Evolutionary conservation across 1,140 invertebrate genomes (phyloP), one percentile per base, ranked within the genome.

Genomic region (Bemisia tabaci): DNA sequence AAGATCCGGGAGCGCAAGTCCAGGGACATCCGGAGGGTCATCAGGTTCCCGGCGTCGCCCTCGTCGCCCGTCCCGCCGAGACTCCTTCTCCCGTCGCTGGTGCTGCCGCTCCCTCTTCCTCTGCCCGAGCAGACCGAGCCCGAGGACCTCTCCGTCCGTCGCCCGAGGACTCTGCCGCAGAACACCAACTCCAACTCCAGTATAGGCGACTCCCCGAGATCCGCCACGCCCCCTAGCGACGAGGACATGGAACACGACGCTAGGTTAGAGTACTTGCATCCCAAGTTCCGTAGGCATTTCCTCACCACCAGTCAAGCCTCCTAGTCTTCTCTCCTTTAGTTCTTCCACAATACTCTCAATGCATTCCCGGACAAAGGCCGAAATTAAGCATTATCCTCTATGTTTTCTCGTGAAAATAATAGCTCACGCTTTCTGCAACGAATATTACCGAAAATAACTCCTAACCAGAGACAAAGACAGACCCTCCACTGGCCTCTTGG

Each of bases 91-190:
- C 59, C 68, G 26, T 61, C 68, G 2, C 62, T 67, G 22, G 22
- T n/a, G 33, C 33, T 39, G 2, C 25, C 66, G 9, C 22, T 21
- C 23, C 48, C 66, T 1, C n/a, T 73, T 72, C 12, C 73, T 70
- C 72, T 85, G 2, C 89, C 89, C 0, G 90, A 91, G 75, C 91
- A 94, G 77, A 93, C 90, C 0, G 91, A 94, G 75, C 92, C 92
- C 0, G 91, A 94, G 75, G 91, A 94, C 74, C 78, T 94, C 23
- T 88, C 86, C 9, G 85, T 89, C 82, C 33, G 76, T 70, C 59
- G 75, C 72, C 0, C 75, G 73, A 65, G 75, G 72, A 74, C 75
- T 33, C 71, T 71, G 1, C 61, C 66, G 2, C 26, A 67, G 22
- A 66, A 72, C 64, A 69, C 69, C 62, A 70, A 72, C 61, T 66